A percentile compares a stretch with the other conserved stretches of the same genome.
These are phyloP conservation scores for Clinocottus analis DNA, from an alignment of 2,113 vertebrate genomes.

Conservation along the genomic window DNA sequence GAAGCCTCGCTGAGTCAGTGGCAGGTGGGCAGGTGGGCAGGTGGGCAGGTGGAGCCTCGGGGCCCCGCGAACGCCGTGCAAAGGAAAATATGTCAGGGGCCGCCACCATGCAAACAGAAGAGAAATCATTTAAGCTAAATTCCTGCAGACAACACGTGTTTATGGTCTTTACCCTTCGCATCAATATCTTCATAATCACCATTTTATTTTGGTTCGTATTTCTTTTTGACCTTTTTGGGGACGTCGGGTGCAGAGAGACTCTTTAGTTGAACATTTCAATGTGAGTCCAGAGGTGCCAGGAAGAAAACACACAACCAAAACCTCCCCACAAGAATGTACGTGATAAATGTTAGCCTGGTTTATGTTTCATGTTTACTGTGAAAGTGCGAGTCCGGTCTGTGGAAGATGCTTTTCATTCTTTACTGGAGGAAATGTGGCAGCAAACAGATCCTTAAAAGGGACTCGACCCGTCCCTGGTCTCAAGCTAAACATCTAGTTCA, in stretches of 20 bases:
- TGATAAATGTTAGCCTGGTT: no score
- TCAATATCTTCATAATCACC: background rate
- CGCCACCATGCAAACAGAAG: background rate
- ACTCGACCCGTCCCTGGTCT: no score
- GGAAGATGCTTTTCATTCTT: no score
- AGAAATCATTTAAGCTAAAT: background rate
- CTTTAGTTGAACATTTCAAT: background rate
- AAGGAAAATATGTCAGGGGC: slow-evolving; percentile 30
- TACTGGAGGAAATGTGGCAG: no score
- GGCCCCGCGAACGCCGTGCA: background rate
- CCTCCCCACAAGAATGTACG: no score
- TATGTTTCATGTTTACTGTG: no score
- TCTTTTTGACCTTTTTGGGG: background rate
- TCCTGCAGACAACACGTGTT: background rate
- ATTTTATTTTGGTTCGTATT: background rate
- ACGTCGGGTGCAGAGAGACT: background rate
- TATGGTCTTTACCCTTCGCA: background rate
- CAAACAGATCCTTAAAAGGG: no score
- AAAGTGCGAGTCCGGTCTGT: no score
- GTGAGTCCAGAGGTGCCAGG: background rate
- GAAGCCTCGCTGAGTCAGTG: slow-evolving; percentile 43
- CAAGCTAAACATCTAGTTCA: no score
- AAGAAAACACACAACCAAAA: background rate
- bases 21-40: slow-evolving; percentile 75
- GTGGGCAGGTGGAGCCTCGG: background rate